Percentiles rank a stretch among this genome's conserved stretches.
These are phyloP conservation scores for Gallirallus australis DNA, from an alignment of 2,797 vertebrate genomes.

Conservation along the genomic window DNA sequence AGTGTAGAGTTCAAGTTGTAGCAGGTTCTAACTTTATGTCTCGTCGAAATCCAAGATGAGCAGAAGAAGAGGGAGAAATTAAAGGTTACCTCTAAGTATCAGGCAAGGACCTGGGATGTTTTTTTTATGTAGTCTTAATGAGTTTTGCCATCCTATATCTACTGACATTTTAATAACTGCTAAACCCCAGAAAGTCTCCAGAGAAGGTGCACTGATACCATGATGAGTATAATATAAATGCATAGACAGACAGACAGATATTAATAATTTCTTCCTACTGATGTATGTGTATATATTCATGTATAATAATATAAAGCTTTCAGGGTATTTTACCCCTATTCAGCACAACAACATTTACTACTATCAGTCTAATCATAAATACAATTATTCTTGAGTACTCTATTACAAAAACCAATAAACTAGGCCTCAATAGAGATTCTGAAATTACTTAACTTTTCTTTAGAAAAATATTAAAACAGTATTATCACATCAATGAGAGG, in stretches of 20 bases:
- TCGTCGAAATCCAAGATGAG: not conserved
- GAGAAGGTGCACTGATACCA: slow-evolving; percentile 34
- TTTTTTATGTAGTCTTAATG: slow-evolving; percentile 37
- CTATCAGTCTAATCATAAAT: slow-evolving; percentile 82
- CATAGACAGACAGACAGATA: slow-evolving; percentile 68
- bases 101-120: not conserved
- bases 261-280: slow-evolving; percentile 61
- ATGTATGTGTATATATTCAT: slow-evolving; percentile 52
- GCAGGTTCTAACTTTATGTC: not conserved
- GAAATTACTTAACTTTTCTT: slow-evolving; percentile 86
- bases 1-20: not conserved
- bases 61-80: not conserved
- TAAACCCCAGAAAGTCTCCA: slow-evolving; percentile 58
- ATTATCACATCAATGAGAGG: slow-evolving; percentile 86
- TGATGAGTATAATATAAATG: slow-evolving; percentile 68
- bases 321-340: slow-evolving; percentile 71
- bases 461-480: slow-evolving; percentile 87
- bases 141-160: slow-evolving; percentile 45
- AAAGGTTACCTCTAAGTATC: slow-evolving; percentile 23
- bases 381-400: slow-evolving; percentile 84
- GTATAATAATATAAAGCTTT: slow-evolving; percentile 68
- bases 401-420: slow-evolving; percentile 84
- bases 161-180: slow-evolving; percentile 66
- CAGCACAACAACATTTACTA: slow-evolving; percentile 72
- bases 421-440: slow-evolving; percentile 81